These are phyloP conservation scores for Sylvicola cinctus DNA, from an alignment of 2,888 invertebrate species.

Conservation along the genomic window DNA sequence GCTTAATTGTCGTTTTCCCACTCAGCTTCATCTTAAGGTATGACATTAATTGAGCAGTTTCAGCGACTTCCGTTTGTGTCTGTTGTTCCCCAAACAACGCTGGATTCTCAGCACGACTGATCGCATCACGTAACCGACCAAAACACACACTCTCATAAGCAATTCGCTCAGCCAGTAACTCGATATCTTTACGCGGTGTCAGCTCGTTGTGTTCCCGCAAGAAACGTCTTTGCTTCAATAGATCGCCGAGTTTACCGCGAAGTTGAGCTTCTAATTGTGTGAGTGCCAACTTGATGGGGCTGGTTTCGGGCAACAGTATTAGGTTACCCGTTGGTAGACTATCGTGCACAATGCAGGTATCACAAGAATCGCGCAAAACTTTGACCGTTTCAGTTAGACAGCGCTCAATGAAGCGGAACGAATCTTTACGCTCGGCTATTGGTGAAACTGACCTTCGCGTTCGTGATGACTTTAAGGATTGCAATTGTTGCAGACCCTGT, in stretches of 20 bases:
- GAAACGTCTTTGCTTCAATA: conserved; percentile 42
- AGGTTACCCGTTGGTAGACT: conserved; percentile 10
- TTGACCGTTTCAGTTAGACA: conserved; percentile 39
- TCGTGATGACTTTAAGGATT: conserved; percentile 35
- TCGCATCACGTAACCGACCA: conserved; percentile 43
- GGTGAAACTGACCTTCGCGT: conserved; percentile 42
- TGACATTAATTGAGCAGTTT: conserved; percentile 57
- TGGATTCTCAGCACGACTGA: conserved; percentile 34
- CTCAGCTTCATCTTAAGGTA: conserved; percentile 45
- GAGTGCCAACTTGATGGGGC: conserved; percentile 36
- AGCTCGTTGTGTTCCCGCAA: conserved; percentile 45
- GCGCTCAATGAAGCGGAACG: conserved; percentile 39
- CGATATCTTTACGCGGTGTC: conserved; percentile 42
- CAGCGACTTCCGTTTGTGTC: conserved; percentile 45
- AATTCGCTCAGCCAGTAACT: conserved; percentile 56
- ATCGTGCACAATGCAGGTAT: conserved; percentile 33
- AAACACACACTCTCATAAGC: conserved; percentile 61
- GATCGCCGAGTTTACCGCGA: conserved; percentile 42
- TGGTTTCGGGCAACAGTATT: conserved; percentile 28
- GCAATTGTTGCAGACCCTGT: conserved; percentile 43
- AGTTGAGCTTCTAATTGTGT: conserved; percentile 45
- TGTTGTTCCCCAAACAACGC: conserved; percentile 35
- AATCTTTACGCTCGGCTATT: conserved; percentile 36
- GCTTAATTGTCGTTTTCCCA: conserved; percentile 28
- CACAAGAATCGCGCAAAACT: conserved; percentile 35